Percentiles rank a stretch among this genome's conserved stretches.
These are phyloP conservation scores for Gymnobelideus leadbeateri DNA, from an alignment of 2,113 vertebrate species.

Conservation along the genomic window DNA sequence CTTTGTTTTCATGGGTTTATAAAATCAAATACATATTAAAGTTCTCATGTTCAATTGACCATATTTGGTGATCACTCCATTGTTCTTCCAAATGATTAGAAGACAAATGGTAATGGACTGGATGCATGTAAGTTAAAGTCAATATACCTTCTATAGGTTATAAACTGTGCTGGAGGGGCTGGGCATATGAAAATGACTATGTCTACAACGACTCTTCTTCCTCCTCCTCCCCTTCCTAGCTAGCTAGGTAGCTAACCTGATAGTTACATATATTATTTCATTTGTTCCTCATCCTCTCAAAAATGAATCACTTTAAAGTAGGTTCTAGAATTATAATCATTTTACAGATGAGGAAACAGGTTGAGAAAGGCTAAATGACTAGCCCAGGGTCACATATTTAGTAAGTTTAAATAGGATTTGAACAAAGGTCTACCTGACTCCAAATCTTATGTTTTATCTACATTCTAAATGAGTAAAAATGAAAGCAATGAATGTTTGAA, in stretches of 20 bases:
- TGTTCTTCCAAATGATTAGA: conserved; percentile 52
- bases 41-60: conserved; percentile 39
- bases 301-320: neutral
- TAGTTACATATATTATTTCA: neutral
- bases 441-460: neutral
- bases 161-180: neutral
- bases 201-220: neutral
- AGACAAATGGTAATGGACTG: conserved; percentile 67
- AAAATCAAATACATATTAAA: conserved; percentile 71
- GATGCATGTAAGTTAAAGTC: conserved; percentile 57
- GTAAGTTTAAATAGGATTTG: neutral
- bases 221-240: too few relatives aligned
- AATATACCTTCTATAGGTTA: neutral
- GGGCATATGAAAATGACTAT: neutral
- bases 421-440: neutral
- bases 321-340: neutral
- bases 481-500: neutral
- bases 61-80: conserved; percentile 58
- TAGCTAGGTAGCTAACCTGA: too few relatives aligned
- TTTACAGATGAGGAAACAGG: neutral
- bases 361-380: neutral
- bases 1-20: conserved; percentile 70
- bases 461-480: neutral
- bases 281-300: neutral
- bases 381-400: neutral